These are phyloP conservation scores for Aphelocoma californica DNA, from an alignment of 2,797 vertebrate genomes.

Conservation along the genomic window DNA sequence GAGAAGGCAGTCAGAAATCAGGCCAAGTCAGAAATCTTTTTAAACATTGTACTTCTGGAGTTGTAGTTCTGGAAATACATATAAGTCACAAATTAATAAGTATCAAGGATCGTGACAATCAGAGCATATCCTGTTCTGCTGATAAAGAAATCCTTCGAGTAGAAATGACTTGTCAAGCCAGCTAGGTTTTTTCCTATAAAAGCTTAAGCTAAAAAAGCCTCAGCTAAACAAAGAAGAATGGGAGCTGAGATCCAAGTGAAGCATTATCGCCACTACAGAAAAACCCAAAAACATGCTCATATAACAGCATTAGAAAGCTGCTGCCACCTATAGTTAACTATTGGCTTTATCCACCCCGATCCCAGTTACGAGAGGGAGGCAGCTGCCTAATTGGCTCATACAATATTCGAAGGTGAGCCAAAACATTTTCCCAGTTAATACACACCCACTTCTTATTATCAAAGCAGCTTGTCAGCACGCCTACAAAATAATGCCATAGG, in stretches of 20 bases:
- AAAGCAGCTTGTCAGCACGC: background rate
- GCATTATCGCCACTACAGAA: background rate
- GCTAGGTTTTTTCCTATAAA: background rate
- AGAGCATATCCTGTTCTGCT: background rate
- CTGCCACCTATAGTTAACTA: conserved; percentile 50
- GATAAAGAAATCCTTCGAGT: background rate
- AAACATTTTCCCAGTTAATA: background rate
- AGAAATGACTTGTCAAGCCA: background rate
- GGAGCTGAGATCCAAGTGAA: background rate
- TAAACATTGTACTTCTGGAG: background rate
- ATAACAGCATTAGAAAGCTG: conserved; percentile 13
- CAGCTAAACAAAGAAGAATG: background rate
- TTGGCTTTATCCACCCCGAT: background rate
- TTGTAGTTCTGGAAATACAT: background rate
- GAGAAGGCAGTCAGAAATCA: background rate
- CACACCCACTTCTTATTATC: background rate
- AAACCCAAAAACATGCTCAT: background rate
- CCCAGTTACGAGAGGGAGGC: background rate
- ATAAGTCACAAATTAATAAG: background rate
- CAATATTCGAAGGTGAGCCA: background rate
- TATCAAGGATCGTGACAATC: background rate
- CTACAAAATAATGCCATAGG: background rate
- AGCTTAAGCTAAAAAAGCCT: background rate
- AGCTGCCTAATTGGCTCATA: background rate
- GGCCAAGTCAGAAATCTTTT: background rate